Percentiles rank a stretch among this genome's conserved stretches.
Evolutionary conservation across 1,140 invertebrate genomes (phyloP).

Genomic region (Acarapis woodi): DNA sequence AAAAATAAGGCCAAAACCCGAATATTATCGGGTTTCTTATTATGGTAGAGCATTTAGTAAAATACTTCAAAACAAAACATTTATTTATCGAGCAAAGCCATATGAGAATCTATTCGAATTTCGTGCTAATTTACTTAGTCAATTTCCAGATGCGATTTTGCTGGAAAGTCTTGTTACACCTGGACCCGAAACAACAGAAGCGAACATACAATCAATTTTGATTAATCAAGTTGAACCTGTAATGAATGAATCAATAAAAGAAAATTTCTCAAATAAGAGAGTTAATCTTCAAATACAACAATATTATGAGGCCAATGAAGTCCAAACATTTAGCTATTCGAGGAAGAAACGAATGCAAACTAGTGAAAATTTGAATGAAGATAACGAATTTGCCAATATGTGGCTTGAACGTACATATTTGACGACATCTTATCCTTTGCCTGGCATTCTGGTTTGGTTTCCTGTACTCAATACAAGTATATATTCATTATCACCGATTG

Average conservation of each 20-base stretch:
- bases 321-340: slow-evolving; percentile 63
- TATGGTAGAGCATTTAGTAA: slow-evolving; percentile 75
- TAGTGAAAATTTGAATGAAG: not conserved
- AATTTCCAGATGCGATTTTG: slow-evolving; percentile 69
- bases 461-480: slow-evolving; percentile 47
- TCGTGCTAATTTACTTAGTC: slow-evolving; percentile 61
- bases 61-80: slow-evolving; percentile 82
- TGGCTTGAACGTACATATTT: slow-evolving; percentile 80
- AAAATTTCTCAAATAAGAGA: slow-evolving; percentile 15
- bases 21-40: slow-evolving; percentile 88
- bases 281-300: slow-evolving; percentile 63
- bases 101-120: slow-evolving; percentile 83
- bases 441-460: slow-evolving; percentile 78
- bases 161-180: slow-evolving; percentile 31
- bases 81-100: slow-evolving; percentile 79
- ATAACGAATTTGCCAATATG: slow-evolving; percentile 36
- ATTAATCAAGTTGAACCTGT: slow-evolving; percentile 81
- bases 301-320: slow-evolving; percentile 71
- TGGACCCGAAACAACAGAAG: not conserved
- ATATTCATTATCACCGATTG: slow-evolving; percentile 59
- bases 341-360: slow-evolving; percentile 20
- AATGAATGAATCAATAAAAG: slow-evolving; percentile 23
- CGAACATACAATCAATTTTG: slow-evolving; percentile 30
- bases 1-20: slow-evolving; percentile 46
- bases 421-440: slow-evolving; percentile 45